Conservation (phyloP, 2,113 vertebrate species). For the Cheilinus undulatus region DNA sequence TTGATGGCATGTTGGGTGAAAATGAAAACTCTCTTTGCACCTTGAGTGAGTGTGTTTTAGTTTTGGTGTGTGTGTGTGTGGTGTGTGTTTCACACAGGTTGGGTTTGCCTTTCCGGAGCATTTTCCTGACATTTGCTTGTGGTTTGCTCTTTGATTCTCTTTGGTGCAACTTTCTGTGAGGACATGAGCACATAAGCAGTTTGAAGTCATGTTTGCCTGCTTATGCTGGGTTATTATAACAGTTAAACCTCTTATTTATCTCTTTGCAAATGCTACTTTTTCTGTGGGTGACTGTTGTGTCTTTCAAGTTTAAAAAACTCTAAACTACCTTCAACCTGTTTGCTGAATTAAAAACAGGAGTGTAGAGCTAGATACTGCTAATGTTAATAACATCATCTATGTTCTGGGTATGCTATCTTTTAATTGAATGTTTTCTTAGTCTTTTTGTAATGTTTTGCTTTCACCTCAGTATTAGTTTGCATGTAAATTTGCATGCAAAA, state of each 20-base stretch:
- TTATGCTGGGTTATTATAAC: not conserved
- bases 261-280: not conserved
- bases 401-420: not conserved
- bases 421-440: constrained; percentile 1
- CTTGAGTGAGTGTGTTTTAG: not conserved
- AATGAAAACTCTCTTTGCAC: not conserved
- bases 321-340: not conserved
- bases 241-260: constrained; percentile 9
- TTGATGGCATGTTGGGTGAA: not conserved
- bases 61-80: not conserved
- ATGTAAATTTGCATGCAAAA: constrained; percentile 70
- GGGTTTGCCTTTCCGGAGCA: constrained; percentile 45
- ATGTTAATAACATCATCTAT: not conserved
- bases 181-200: constrained; percentile 10
- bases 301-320: not conserved
- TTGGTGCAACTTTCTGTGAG: constrained; percentile 13
- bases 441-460: constrained; percentile 23
- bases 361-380: not conserved
- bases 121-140: constrained; percentile 77
- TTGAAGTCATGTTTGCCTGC: not conserved
- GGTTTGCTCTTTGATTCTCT: constrained; percentile 48
- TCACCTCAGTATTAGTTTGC: constrained; percentile 50
- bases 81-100: not conserved
- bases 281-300: not conserved
- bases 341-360: not conserved